Base-by-base conservation (phyloP, 1,140 invertebrate genomes). In the Drosophila pectinifera region DNA sequence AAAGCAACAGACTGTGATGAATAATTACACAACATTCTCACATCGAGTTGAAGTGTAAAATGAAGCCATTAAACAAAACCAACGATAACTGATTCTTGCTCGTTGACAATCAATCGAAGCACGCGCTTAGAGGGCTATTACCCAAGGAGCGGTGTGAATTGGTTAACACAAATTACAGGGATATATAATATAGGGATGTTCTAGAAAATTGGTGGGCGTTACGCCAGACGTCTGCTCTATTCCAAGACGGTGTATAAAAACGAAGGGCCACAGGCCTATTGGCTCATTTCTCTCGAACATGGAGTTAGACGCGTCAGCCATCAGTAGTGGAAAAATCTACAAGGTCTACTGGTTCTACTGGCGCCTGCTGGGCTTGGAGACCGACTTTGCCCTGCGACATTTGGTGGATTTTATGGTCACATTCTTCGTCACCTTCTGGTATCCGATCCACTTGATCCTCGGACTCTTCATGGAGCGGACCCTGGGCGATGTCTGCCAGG, bases 371-470 rank as follows among this genome's bases (percentile, higher is more conserved):
- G 73, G 72, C 4, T 24, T 76, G 22, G 73, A 75, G 11, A 39
- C n/a, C 4, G 6, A 41, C 0, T 56, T 34, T 28, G 1, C 18
- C 0, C 20, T 76, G 5, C 45, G 31, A 1, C 31, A 63, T 0
- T 14, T 48, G 5, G 5, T 56, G 36, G 72, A 84, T 18, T 6
- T 79, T 1, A 11, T 79, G 0, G 57, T 83, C 13, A 83, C 57
- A 10, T 8, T 69, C 6, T 59, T 69, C n/a, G 67, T 84, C 3
- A 76, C 65, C 14, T 28, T 84, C 10, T 84, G 61, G 55, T 79
- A 83, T 62, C 76, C 80, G 8, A 38, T 76, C 7, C 80, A 83
- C n/a, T 48, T 84, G 3, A 58, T 72, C 22, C 36, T 76, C 1
- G 80, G 72, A 0, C 58, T 84, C 0, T 54, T 73, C 16, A 34